Evolutionary conservation across 2,113 vertebrate species (phyloP), one percentile per base, ranked within the genome.

Genomic region (Arvicanthis niloticus): DNA sequence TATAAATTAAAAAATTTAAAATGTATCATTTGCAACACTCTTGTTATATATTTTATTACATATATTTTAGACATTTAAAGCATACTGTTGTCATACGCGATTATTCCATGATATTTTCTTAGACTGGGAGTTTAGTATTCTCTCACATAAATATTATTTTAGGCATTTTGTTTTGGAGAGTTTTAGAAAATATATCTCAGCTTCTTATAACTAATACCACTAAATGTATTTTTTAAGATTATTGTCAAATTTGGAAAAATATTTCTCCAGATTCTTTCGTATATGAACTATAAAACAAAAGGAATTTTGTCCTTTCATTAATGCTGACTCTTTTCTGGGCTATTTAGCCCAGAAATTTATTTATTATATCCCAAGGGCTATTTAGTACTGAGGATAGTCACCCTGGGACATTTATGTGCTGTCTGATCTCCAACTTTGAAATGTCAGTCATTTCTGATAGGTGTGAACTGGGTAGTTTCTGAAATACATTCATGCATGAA

Each of bases 121-220:
- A 96, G 29, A 80, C 42, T 60, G 73, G n/a, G 26, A 53, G 72
- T 85, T 77, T 16, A 75, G 10, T 81, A 8, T 96, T 92, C 93
- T 77, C 21, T 62, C 12, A 56, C 62, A 42, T 58, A 76, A 56
- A 53, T 75, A 0, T 75, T 80, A 77, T 89, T 53, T 91, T 34
- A 95, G 94, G 94, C 96, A 16, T 22, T 92, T 82, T 73, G 51
- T 93, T 93, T 89, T 42, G 88, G 22, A n/a, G 68, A 42, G 24
- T 62, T 90, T 95, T 92, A 93, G 70, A 77, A 93, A 70, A 85
- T 22, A 37, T 77, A 4, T 87, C 88, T 72, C 16, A 45, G 9
- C 6, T 53, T 96, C 24, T 89, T 88, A 89, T 87, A 82, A 76
- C 34, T 90, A 22, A 10, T 56, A 68, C 56, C 60, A 73, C 15